Evolutionary conservation across 2,113 vertebrate genomes (phyloP), one percentile per base, ranked within the genome.

Genomic region (Condylura cristata): DNA sequence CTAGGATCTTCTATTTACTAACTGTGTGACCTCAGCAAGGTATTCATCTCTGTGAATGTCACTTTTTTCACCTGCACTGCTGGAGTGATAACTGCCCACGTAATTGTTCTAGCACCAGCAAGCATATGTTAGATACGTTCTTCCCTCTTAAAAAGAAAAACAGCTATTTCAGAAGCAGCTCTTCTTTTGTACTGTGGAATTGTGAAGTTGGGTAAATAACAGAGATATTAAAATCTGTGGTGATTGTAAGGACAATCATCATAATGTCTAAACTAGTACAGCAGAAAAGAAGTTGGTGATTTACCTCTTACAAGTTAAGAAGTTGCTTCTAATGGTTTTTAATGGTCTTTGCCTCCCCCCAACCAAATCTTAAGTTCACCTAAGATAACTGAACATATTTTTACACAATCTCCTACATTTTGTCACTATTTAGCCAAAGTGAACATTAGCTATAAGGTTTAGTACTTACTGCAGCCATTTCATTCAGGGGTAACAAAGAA

Each of bases 401-500:
- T 56, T 32, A 81, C 0, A 37, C 8, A n/a, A 4, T 90, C 39
- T 24, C 17, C 24, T 91, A 34, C 0, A 44, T 79, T 90, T 39
- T 53, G n/a, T 39, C 37, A 70, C 61, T 41, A 6, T 41, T 65
- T 84, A 93, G 53, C 37, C 22, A 2, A 66, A 22, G 1, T 56
- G 53, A 6, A 72, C 79, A 22, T 8, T n/a, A 74, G 46, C 16
- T 14, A 37, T 66, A 30, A 81, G 9, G 8, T 53, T 71, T 89
- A 63, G 16, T 60, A 84, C 68, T 84, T 76, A 82, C 48, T 76
- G 53, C 20, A 78, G 39, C 28, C 66, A 84, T 86, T 96, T 78
- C 58, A 65, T 90, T 92, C 70, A 56, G 17, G 30, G 32, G 90
- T 88, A 92, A 90, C 34, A 48, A 63, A 93, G 68, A 92, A 93